These are phyloP conservation scores for Phyllotreta cruciferae DNA, from an alignment of 2,888 invertebrate species.

Conservation along the genomic window DNA sequence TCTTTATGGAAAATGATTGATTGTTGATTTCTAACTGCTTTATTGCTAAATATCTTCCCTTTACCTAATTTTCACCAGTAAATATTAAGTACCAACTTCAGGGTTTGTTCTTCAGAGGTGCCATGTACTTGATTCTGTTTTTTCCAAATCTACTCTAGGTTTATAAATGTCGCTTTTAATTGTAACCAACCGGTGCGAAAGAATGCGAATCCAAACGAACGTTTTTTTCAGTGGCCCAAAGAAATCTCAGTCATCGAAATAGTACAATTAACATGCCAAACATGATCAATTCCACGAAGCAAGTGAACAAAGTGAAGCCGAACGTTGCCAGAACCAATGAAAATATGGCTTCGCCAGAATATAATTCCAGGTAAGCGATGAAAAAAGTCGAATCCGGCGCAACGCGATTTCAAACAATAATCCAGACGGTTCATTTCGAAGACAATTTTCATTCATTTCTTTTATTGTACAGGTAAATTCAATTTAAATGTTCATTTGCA, in stretches of 20 bases:
- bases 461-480: too few species aligned
- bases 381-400: not conserved
- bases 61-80: too few species aligned
- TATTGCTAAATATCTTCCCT: not conserved
- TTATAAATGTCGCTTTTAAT: conserved; percentile 10
- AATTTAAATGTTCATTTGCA: too few species aligned
- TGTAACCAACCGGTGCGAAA: not conserved
- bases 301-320: conserved; percentile 90
- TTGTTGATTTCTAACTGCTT: not conserved
- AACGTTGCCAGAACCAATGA: conserved; percentile 80
- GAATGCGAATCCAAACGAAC: not conserved
- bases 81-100: too few species aligned
- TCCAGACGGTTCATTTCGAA: too few species aligned
- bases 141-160: not conserved
- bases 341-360: conserved; percentile 73
- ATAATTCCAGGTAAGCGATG: conserved; percentile 67
- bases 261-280: conserved; percentile 72
- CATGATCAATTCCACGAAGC: conserved; percentile 79
- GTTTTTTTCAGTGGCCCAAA: conserved; percentile 72
- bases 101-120: not conserved
- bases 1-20: too few species aligned
- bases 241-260: conserved; percentile 78
- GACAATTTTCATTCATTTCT: too few species aligned
- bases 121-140: not conserved
- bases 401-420: too few species aligned